Base-by-base conservation (phyloP, 2,113 vertebrate genomes). In the Thunnus thynnus region DNA sequence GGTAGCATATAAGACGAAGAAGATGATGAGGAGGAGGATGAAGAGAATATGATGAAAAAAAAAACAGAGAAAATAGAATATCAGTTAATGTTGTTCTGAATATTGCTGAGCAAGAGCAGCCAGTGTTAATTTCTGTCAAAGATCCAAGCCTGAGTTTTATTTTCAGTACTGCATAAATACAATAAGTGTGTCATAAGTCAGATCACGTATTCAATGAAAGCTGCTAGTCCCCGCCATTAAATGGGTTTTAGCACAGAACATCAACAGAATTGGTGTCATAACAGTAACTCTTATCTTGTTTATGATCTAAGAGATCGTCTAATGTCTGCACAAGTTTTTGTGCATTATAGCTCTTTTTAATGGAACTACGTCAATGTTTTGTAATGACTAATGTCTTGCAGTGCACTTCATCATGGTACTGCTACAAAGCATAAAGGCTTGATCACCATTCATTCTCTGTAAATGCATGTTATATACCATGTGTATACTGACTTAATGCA, bases 161-260 rank as follows among this genome's bases (percentile, higher is more conserved):
- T 78, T 74, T 79, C 32, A 71, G 25, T 13, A 1, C 72, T 54
- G 67, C 52, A 75, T 85, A 79, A 82, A 87, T 86, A 52, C 70
- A n/a, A 48, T 55, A 77, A 83, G 87, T 70, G 60, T 81, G 76
- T 84, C 52, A 44, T 82, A 91, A 89, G 77, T 75, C 81, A 72
- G 67, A 68, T 82, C 79, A 86, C 54, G 20, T 51, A 67, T 85
- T 83, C 79, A 74, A 76, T 81, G 13, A 84, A 86, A 80, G 78
- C 47, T 22, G 30, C 75, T 71, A 22, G 32, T 46, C 72, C 16
- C 30, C n/a, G 7, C 62, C 58, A 70, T 85, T 83, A 78, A 91
- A 84, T 55, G 60, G 71, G 73, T 80, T 89, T 82, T 73, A 80
- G 64, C 72, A 51, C 54, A 86, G 54, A 80, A 50, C 78, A 80